Conservation (phyloP, 2,888 invertebrate species). For the Clostera curtula region DNA sequence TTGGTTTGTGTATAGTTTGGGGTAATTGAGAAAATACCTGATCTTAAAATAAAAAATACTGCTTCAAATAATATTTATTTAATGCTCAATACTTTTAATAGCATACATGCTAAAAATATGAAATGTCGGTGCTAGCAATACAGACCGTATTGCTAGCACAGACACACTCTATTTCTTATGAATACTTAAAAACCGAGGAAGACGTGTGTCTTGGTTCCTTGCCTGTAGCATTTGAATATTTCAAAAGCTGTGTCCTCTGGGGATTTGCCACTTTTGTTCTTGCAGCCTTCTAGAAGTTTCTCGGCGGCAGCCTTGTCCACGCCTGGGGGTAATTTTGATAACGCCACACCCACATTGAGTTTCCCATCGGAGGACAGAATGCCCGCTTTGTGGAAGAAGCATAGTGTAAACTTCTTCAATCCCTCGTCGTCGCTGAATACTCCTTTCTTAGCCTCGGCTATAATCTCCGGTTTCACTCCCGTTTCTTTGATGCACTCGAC, state of each 20-base stretch:
- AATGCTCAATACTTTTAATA: no score
- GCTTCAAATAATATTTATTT: no score
- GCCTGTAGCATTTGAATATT: constrained; percentile 59
- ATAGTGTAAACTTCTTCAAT: constrained; percentile 58
- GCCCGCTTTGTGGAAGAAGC: constrained; percentile 61
- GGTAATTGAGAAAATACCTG: no score
- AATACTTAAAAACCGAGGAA: constrained; percentile 9
- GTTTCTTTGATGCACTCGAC: constrained; percentile 49
- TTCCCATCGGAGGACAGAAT: constrained; percentile 46
- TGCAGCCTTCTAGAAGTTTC: constrained; percentile 54
- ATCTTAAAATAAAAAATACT: no score
- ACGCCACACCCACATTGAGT: constrained; percentile 52
- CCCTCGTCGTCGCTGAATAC: constrained; percentile 49
- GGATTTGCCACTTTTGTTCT: constrained; percentile 46
- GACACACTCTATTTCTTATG: no score
- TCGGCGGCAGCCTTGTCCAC: constrained; percentile 45
- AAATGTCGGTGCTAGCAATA: no score
- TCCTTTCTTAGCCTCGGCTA: constrained; percentile 55
- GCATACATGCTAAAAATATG: no score
- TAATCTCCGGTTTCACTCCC: constrained; percentile 43
- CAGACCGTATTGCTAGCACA: no score
- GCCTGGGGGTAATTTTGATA: constrained; percentile 50
- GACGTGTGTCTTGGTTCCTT: constrained; percentile 47
- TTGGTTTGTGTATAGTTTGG: no score
- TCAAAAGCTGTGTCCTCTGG: constrained; percentile 53